phyloP scores from a whole-genome alignment of 2,113 vertebrate species.

The Laticauda colubrina region DNA sequence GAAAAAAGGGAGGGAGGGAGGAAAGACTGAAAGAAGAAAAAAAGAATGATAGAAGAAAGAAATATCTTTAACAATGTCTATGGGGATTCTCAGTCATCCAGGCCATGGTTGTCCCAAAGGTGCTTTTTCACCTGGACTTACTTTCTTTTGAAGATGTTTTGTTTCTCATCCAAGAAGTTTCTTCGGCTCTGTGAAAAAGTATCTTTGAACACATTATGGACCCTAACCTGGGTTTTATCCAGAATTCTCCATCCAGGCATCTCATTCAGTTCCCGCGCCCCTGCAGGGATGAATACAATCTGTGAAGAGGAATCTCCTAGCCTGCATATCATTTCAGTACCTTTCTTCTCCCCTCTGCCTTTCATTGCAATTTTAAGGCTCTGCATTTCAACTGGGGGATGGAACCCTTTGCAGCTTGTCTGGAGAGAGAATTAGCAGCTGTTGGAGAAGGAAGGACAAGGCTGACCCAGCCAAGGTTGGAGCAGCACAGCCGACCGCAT shows the following conservation, averaged over 20 bases:
- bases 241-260: not conserved
- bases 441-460: rapidly evolving
- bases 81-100: too few species aligned
- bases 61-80: too few species aligned
- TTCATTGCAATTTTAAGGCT: rapidly evolving
- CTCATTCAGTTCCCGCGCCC: not conserved
- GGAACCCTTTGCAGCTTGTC: rapidly evolving
- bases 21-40: too few species aligned
- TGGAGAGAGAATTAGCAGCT: rapidly evolving
- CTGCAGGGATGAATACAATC: not conserved
- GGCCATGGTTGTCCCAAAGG: too few species aligned
- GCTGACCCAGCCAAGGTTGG: rapidly evolving
- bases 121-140: too few species aligned
- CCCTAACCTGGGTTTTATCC: too few species aligned
- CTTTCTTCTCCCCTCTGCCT: not conserved
- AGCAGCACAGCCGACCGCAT: rapidly evolving
- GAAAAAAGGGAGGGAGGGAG: too few species aligned
- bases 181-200: not conserved
- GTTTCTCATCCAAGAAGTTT: too few species aligned
- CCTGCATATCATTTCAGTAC: not conserved
- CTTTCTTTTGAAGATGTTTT: too few species aligned
- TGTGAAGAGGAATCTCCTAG: not conserved
- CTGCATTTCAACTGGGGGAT: rapidly evolving
- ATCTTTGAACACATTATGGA: not conserved
- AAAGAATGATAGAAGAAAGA: too few species aligned